Conservation (phyloP, 2,797 vertebrate species). For the Prionace glauca region DNA sequence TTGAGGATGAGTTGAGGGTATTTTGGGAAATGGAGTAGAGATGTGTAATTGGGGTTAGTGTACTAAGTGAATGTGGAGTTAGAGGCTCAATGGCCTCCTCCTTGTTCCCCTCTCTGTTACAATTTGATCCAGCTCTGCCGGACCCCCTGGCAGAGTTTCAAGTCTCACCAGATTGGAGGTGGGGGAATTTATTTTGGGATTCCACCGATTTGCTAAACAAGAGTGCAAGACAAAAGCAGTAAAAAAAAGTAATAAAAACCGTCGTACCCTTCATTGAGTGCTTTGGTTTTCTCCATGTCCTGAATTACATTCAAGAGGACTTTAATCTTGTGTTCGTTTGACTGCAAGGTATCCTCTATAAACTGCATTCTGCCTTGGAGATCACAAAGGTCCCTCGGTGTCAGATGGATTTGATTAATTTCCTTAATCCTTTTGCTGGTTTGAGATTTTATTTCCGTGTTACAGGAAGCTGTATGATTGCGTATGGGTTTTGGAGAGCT, state of each 20-base stretch:
- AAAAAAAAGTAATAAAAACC: conserved; percentile 39
- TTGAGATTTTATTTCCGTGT: conserved; percentile 49
- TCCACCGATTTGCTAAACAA: not conserved
- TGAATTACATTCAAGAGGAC: conserved; percentile 96
- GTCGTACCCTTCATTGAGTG: conserved; percentile 86
- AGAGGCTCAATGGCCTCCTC: not conserved
- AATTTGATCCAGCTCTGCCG: not conserved
- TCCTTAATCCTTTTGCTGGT: conserved; percentile 48
- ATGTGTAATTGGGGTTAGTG: not conserved
- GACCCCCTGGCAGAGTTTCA: not conserved
- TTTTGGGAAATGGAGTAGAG: not conserved
- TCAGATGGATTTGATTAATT: conserved; percentile 55
- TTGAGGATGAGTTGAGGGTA: not conserved
- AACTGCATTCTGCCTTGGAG: conserved; percentile 78
- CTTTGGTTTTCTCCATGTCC: conserved; percentile 93
- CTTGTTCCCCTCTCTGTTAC: not conserved
- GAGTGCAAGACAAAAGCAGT: not conserved
- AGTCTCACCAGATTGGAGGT: not conserved
- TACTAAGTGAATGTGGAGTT: not conserved
- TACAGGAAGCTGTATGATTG: conserved; percentile 46
- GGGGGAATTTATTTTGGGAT: not conserved
- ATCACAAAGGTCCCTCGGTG: conserved; percentile 54
- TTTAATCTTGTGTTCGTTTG: conserved; percentile 97
- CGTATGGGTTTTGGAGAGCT: conserved; percentile 49
- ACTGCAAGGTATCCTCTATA: conserved; percentile 85